Base-by-base conservation (phyloP, 2,797 vertebrate genomes). In the Luscinia luscinia region DNA sequence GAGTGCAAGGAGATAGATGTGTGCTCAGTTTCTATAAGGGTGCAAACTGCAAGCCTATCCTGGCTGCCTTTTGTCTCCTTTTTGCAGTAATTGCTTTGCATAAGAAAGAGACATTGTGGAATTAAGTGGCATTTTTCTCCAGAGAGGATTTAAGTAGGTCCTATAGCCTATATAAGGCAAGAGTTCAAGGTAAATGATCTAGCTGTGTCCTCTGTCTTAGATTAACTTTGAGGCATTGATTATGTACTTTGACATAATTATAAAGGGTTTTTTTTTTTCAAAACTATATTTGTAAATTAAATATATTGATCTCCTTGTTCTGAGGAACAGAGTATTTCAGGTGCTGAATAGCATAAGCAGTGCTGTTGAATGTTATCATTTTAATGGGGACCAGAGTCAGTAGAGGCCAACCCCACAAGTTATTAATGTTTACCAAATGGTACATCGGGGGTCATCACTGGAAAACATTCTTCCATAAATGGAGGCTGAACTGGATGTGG, bases 121-220 rank as follows among this genome's bases (percentile, higher is more conserved):
- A 80, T 73, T 73, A 74, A 70, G 54, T 61, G 24, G 11, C 52
- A 27, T 76, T 93, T 94, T 92, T 89, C 93, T 91, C 95, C 43
- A 84, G 87, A 89, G 84, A 87, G 68, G 3, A 46, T 87, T 79
- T 89, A 94, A 95, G 32, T 95, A 92, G 87, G 84, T 94, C 58
- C 82, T 77, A 43, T 15, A 85, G 15, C 49, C 84, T 91, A 72
- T 96, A 92, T 94, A 90, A 90, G 82, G 82, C 58, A 92, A 58
- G 40, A 88, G 57, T 61, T 94, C 76, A 72, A 75, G 66, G 68
- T 85, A 83, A 87, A 80, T 62, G 79, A 75, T 85, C 38, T 54
- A 72, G 7, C 26, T 74, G 54, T 64, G 69, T 85, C 79, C 64
- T 85, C 54, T 78, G 54, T 40, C 40, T 94, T 84, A 88, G 69